phyloP scores from a whole-genome alignment of 2,888 invertebrate genomes.

The Euzophera pinguis region DNA sequence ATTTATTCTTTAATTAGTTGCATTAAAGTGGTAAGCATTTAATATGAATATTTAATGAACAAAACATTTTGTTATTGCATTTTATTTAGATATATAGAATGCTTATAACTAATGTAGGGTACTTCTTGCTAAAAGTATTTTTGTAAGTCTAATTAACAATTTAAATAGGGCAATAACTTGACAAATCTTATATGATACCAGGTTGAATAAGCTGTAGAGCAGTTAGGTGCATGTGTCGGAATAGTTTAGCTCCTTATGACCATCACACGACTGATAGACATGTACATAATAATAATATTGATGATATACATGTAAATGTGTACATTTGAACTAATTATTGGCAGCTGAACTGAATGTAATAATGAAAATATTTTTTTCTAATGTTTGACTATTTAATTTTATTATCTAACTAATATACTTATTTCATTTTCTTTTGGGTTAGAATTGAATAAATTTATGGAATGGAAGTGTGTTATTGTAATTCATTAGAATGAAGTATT shows the following conservation, averaged over 20 bases:
- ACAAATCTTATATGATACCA: conserved; percentile 2
- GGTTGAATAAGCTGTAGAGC: conserved; percentile 3
- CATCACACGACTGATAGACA: conserved; percentile 9
- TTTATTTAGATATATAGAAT: conserved; percentile 22
- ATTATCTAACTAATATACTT: conserved; percentile 26
- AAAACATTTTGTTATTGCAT: conserved; percentile 19
- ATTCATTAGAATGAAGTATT: conserved; percentile 70
- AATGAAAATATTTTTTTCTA: conserved; percentile 17
- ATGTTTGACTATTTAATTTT: conserved; percentile 22
- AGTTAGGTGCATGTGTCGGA: conserved; percentile 4
- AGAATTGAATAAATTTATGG: conserved; percentile 27
- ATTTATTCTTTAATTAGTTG: conserved; percentile 45
- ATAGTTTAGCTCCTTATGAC: background rate
- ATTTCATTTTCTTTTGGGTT: conserved; percentile 41
- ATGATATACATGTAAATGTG: conserved; percentile 8
- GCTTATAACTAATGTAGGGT: conserved; percentile 19
- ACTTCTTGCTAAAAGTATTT: conserved; percentile 21
- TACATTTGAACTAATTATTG: conserved; percentile 17
- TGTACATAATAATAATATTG: conserved; percentile 3
- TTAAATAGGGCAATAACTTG: conserved; percentile 21
- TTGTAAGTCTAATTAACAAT: conserved; percentile 20
- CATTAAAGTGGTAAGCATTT: conserved; percentile 41
- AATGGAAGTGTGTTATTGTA: conserved; percentile 55
- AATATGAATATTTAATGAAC: conserved; percentile 28
- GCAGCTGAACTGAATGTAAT: conserved; percentile 42